phyloP scores from a whole-genome alignment of 2,797 vertebrate genomes.

The Erithacus rubecula region DNA sequence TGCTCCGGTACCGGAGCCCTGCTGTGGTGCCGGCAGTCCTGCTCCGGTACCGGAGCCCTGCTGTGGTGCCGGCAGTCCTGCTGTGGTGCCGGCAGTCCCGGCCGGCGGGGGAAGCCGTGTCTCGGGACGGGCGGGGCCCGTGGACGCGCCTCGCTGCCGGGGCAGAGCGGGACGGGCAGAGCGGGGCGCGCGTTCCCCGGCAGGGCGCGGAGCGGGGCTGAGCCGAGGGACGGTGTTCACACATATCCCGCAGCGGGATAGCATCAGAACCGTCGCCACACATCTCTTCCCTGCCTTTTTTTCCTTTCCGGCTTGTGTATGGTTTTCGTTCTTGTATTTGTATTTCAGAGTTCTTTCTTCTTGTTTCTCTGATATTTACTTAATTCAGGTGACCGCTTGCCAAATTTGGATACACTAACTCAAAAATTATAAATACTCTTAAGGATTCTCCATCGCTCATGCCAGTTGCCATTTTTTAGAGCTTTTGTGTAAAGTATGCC shows the following conservation, averaged over 20 bases:
- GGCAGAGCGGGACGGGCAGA: rapidly evolving
- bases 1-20: no score
- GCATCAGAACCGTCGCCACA: background rate
- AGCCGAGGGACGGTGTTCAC: rapidly evolving
- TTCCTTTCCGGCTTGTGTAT: no score
- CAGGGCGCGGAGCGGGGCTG: background rate
- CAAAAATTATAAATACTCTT: background rate
- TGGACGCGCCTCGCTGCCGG: background rate
- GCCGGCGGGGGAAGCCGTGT: no score
- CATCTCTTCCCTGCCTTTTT: background rate
- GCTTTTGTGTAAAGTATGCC: background rate
- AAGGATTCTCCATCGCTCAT: background rate
- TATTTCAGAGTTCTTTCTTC: background rate
- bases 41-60: no score
- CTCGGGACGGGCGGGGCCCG: rapidly evolving
- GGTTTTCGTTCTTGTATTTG: background rate
- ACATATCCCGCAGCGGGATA: background rate
- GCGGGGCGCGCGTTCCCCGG: rapidly evolving
- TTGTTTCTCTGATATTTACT: background rate
- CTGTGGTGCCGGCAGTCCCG: no score
- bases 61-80: background rate
- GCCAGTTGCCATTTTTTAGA: background rate
- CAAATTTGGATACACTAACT: background rate
- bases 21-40: no score
- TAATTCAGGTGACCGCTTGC: background rate